Percentiles rank a stretch among this genome's conserved stretches.
These are phyloP conservation scores for mouse (Mus musculus) DNA, from an alignment of 2,113 vertebrate genomes.

Conservation along the genomic window DNA sequence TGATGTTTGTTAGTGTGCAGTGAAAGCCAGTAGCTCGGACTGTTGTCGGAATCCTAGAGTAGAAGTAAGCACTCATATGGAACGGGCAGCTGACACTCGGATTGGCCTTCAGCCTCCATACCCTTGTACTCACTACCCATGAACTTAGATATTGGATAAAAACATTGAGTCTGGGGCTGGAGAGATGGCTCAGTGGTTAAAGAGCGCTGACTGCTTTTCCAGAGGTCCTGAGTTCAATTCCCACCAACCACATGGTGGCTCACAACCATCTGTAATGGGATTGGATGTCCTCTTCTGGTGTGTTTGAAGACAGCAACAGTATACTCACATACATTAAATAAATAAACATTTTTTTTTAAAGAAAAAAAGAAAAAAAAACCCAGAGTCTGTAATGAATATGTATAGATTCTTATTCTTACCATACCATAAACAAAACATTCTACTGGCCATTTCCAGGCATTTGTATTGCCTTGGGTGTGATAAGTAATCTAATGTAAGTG, in stretches of 20 bases:
- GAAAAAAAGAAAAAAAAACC: neutral
- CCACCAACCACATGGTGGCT: too few relatives aligned
- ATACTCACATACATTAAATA: too few relatives aligned
- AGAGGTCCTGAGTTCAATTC: too few relatives aligned
- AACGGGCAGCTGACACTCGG: neutral
- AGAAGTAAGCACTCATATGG: too few relatives aligned
- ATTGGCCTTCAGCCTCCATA: neutral
- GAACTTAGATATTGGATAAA: neutral
- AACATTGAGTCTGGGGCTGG: neutral
- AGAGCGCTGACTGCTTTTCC: too few relatives aligned
- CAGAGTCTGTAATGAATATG: neutral
- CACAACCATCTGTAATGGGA: too few relatives aligned
- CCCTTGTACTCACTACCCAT: neutral
- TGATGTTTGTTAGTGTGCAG: neutral
- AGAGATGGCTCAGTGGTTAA: too few relatives aligned
- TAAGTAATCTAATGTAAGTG: neutral
- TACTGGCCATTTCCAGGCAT: neutral
- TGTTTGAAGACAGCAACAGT: too few relatives aligned
- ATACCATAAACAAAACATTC: neutral
- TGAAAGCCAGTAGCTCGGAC: neutral
- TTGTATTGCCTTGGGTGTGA: neutral
- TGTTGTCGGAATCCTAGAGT: too few relatives aligned
- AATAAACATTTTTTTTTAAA: too few relatives aligned
- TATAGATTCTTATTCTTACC: neutral
- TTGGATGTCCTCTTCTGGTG: too few relatives aligned